Conservation (phyloP, 2,888 invertebrate genomes). For the Hydrotaea cyrtoneurina region DNA sequence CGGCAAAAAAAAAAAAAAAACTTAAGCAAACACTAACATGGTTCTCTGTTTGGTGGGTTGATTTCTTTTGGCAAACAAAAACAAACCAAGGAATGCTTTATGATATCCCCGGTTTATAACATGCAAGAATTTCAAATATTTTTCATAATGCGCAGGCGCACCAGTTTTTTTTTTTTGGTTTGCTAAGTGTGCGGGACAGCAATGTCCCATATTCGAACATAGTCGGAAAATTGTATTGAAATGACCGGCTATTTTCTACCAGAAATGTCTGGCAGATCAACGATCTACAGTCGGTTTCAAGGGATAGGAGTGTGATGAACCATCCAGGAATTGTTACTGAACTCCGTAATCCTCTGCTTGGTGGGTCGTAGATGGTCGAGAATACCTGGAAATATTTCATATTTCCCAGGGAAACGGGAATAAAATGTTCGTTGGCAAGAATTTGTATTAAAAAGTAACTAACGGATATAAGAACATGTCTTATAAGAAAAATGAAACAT, state of each 20-base stretch:
- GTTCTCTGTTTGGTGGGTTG: neutral
- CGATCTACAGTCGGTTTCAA: slow-evolving; percentile 8
- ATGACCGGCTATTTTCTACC: neutral
- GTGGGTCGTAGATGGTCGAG: no score
- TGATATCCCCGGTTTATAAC: slow-evolving; percentile 5
- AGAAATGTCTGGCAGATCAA: neutral
- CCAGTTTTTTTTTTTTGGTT: slow-evolving; percentile 47
- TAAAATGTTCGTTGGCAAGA: no score
- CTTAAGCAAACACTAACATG: neutral
- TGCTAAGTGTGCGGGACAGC: neutral
- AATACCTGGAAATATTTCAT: no score
- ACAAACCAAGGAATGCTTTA: no score
- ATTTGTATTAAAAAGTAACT: no score
- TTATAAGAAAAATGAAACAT: no score
- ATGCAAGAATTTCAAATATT: slow-evolving; percentile 54
- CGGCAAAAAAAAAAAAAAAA: no score
- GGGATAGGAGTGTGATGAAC: neutral
- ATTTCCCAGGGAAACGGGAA: no score
- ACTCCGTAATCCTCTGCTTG: no score
- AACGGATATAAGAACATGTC: no score
- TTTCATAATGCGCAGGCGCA: slow-evolving; percentile 56
- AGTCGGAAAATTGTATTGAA: slow-evolving; percentile 5
- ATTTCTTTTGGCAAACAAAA: neutral
- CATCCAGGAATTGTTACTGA: no score
- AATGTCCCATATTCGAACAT: neutral